These are phyloP conservation scores for Polypedilum vanderplanki DNA, from an alignment of 1,140 invertebrate species.

Conservation along the genomic window DNA sequence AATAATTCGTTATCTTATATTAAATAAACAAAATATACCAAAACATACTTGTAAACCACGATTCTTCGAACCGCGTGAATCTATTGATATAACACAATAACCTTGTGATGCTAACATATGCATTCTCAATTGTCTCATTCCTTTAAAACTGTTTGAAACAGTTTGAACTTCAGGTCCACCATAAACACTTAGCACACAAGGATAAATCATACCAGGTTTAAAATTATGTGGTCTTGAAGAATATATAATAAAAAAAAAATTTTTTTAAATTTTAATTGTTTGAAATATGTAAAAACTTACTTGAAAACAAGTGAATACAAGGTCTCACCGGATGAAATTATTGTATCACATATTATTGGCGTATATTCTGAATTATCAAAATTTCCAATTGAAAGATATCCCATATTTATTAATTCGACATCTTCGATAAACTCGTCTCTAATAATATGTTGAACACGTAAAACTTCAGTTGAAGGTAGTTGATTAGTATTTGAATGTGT, in stretches of 20 bases:
- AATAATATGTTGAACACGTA: slow-evolving; percentile 55
- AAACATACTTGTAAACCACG: slow-evolving; percentile 83
- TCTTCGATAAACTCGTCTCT: slow-evolving; percentile 49
- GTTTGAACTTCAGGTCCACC: slow-evolving; percentile 96
- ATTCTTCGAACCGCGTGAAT: slow-evolving; percentile 88
- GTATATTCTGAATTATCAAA: slow-evolving; percentile 53
- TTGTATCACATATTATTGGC: slow-evolving; percentile 67
- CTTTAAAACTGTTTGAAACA: slow-evolving; percentile 94
- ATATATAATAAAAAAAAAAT: too few relatives aligned
- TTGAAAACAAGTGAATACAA: slow-evolving; percentile 91
- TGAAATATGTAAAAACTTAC: too few relatives aligned
- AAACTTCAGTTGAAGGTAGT: slow-evolving; percentile 74
- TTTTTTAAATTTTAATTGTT: too few relatives aligned
- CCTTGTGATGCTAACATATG: slow-evolving; percentile 94
- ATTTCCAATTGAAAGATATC: slow-evolving; percentile 59
- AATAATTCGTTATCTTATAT: too few relatives aligned
- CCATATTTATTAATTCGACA: slow-evolving; percentile 56
- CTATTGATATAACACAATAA: slow-evolving; percentile 91
- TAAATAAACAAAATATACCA: too few relatives aligned
- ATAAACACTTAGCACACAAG: slow-evolving; percentile 93
- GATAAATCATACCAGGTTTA: slow-evolving; percentile 71
- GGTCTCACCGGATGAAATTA: slow-evolving; percentile 62
- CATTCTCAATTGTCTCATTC: slow-evolving; percentile 82
- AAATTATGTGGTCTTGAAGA: slow-evolving; percentile 59
- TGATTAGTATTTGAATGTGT: slow-evolving; percentile 83